Evolutionary conservation across 2,113 vertebrate genomes (phyloP).

Genomic region (Argyrosomus japonicus): DNA sequence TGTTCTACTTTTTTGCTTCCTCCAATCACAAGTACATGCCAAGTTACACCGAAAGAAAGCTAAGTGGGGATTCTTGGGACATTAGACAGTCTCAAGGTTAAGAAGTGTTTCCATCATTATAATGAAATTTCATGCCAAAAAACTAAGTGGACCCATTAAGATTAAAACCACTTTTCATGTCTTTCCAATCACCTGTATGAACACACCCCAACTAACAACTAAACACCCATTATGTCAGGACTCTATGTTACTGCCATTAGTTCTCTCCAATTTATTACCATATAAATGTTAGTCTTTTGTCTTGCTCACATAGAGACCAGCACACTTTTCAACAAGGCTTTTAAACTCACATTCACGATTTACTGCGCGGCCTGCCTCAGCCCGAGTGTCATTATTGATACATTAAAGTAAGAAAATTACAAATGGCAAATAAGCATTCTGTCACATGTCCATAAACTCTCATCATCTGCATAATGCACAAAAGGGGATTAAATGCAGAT

Average conservation of each 20-base stretch:
- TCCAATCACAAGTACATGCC: slow-evolving; percentile 57
- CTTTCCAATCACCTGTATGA: slow-evolving; percentile 18
- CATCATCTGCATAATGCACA: slow-evolving; percentile 52
- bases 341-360: slow-evolving; percentile 33
- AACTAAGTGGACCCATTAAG: slow-evolving; percentile 47
- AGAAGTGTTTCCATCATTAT: slow-evolving; percentile 64
- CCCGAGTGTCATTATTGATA: not conserved
- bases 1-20: slow-evolving; percentile 62
- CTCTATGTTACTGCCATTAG: slow-evolving; percentile 7
- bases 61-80: slow-evolving; percentile 57
- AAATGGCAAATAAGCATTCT: slow-evolving; percentile 24
- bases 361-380: not conserved
- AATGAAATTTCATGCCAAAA: slow-evolving; percentile 50
- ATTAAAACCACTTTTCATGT: slow-evolving; percentile 31
- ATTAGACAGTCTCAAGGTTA: slow-evolving; percentile 65
- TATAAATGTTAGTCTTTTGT: slow-evolving; percentile 25
- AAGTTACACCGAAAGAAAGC: slow-evolving; percentile 70
- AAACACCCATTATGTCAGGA: slow-evolving; percentile 42
- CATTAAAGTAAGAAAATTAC: slow-evolving; percentile 18
- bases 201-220: slow-evolving; percentile 30
- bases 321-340: not conserved
- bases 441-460: slow-evolving; percentile 29
- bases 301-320: slow-evolving; percentile 6
- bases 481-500: slow-evolving; percentile 69
- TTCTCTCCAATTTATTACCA: slow-evolving; percentile 36